Conservation (phyloP, 2,797 vertebrate species). For the Helostoma temminkii region DNA sequence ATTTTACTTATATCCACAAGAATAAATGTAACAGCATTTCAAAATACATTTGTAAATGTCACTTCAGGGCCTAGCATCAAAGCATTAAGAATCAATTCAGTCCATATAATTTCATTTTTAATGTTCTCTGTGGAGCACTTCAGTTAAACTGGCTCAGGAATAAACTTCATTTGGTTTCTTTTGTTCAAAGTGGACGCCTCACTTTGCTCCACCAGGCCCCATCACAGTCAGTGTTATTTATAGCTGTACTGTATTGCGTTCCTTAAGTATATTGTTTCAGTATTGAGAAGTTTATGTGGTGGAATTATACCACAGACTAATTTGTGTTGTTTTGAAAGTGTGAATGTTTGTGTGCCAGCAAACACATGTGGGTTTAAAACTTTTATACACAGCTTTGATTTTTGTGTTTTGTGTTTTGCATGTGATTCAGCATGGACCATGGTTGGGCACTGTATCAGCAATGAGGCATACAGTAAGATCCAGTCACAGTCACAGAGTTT, state of each 20-base stretch:
- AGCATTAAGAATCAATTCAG: slow-evolving; percentile 12
- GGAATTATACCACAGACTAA: neutral
- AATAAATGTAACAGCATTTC: slow-evolving; percentile 32
- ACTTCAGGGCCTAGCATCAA: slow-evolving; percentile 5
- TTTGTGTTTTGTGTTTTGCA: slow-evolving; percentile 39
- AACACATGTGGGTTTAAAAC: neutral
- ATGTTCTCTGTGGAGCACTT: slow-evolving; percentile 22
- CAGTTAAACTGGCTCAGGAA: slow-evolving; percentile 11
- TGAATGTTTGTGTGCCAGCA: neutral
- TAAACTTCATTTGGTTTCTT: slow-evolving; percentile 26
- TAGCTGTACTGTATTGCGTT: neutral
- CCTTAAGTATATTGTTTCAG: neutral
- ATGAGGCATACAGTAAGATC: too few relatives aligned
- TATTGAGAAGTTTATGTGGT: neutral
- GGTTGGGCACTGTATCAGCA: too few relatives aligned
- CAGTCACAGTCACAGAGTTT: too few relatives aligned
- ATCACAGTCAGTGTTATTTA: slow-evolving; percentile 19
- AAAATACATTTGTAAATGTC: slow-evolving; percentile 28
- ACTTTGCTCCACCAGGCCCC: neutral
- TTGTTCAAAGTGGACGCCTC: slow-evolving; percentile 16
- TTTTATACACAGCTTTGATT: slow-evolving; percentile 24
- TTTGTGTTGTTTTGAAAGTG: neutral
- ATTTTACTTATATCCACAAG: slow-evolving; percentile 4
- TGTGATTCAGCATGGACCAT: too few relatives aligned
- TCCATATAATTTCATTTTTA: slow-evolving; percentile 17